These are phyloP conservation scores for Chaetorhynchus papuensis DNA, from an alignment of 2,113 vertebrate species.

Conservation along the genomic window DNA sequence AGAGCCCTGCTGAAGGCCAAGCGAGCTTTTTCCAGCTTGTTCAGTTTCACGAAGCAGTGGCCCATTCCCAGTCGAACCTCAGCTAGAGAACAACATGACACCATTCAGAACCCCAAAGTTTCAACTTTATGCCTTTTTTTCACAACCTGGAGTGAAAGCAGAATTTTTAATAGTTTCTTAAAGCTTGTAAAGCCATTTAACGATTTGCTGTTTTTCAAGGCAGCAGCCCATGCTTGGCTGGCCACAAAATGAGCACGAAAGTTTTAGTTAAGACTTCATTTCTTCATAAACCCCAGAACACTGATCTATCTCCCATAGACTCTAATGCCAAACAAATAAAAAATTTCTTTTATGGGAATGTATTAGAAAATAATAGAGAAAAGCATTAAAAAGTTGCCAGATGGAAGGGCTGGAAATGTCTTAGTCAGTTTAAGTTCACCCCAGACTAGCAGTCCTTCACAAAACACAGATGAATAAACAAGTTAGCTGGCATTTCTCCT, in stretches of 20 bases:
- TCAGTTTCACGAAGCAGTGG: slow-evolving; percentile 97
- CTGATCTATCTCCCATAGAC: background rate
- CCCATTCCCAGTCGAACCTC: slow-evolving; percentile 97
- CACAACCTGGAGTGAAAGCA: background rate
- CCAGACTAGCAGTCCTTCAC: background rate
- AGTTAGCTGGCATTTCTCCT: background rate
- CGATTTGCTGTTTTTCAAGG: background rate
- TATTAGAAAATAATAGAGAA: background rate
- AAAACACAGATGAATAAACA: background rate
- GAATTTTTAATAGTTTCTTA: background rate
- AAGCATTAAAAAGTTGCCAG: background rate
- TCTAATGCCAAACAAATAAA: background rate
- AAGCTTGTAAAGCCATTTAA: background rate
- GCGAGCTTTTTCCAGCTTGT: slow-evolving; percentile 95
- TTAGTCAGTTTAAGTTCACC: background rate
- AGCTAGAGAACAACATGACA: slow-evolving; percentile 70
- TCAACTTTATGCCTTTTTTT: background rate
- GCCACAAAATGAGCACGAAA: background rate
- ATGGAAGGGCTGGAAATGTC: background rate
- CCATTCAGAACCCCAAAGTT: background rate
- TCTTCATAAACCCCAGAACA: background rate
- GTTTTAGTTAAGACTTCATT: background rate
- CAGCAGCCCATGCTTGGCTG: background rate
- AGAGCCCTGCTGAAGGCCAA: slow-evolving; percentile 91
- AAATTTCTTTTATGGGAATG: background rate